Conservation (phyloP, 1,140 invertebrate genomes). For the Orius insidiosus region DNA sequence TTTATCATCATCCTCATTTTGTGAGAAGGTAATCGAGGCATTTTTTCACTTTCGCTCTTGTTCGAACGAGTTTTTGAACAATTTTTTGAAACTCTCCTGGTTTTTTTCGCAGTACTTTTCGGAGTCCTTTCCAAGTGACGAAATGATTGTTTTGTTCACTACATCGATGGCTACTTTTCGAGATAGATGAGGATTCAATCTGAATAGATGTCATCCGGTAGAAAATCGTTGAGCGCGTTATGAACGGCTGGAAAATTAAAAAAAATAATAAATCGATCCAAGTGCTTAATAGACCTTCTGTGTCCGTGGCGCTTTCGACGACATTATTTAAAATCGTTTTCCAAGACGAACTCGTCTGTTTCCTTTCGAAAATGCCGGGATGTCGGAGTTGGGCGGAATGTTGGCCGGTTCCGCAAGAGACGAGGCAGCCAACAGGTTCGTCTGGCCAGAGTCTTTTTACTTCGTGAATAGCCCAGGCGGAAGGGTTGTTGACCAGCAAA, state of each 20-base stretch:
- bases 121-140: constrained; percentile 43
- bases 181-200: constrained; percentile 80
- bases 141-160: constrained; percentile 46
- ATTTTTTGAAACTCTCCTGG: constrained; percentile 46
- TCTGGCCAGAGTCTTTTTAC: constrained; percentile 70
- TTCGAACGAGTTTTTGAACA: constrained; percentile 30
- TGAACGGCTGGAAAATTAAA: constrained; percentile 53
- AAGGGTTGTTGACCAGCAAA: constrained; percentile 79
- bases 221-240: constrained; percentile 59
- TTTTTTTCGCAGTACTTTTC: constrained; percentile 60
- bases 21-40: too few relatives aligned
- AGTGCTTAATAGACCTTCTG: constrained; percentile 43
- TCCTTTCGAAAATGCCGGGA: constrained; percentile 21
- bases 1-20: too few relatives aligned
- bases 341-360: constrained; percentile 38
- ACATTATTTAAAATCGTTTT: constrained; percentile 70
- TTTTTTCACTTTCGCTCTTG: constrained; percentile 20
- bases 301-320: constrained; percentile 78
- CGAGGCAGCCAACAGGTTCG: constrained; percentile 59
- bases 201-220: constrained; percentile 59
- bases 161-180: constrained; percentile 72
- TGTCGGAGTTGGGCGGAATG: constrained; percentile 23
- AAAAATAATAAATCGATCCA: too few relatives aligned
- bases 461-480: constrained; percentile 77
- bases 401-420: constrained; percentile 75